Base-by-base conservation (phyloP, 1,140 invertebrate species). In the Arctopsyche grandis region DNA sequence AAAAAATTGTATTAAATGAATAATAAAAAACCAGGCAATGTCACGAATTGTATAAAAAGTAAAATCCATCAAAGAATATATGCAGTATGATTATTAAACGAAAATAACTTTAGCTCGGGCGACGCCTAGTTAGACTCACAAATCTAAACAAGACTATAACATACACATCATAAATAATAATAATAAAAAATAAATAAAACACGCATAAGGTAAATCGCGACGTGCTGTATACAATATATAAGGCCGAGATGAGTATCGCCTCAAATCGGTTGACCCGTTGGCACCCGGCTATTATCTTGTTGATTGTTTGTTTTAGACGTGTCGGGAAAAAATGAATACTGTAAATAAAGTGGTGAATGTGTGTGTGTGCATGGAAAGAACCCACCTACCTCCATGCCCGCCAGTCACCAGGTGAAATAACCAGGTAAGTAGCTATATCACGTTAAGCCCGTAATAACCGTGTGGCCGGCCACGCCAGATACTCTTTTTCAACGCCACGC, bases 271-370 rank as follows among this genome's bases (percentile, higher is more conserved):
- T 58, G 43, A 73, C 22, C 73, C 52, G 43, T 48, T 76, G 21
- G 74, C 74, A 76, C 74, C 74, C 74, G 26, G 46, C 74, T 52
- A 76, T 76, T 76, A 76, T 76, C 74, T 76, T 22, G 74, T 76
- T 63, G 74, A 76, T 78, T 82, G 81, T 82, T 82, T 82, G 81
- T 80, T 82, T 82, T 80, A 80, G 81, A 82, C 79, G 81, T 82
- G 81, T 82, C 76, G 66, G 77, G 52, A 76, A 78, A 82, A 82
- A 82, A 82, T 82, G 77, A 73, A 60, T 60, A 71, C 44, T 26
- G 26, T 77, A 77, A 77, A 77, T 69, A 69, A 77, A 77, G n/a
- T 19, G 74, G 60, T 22, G 21, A 16, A 66, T 66, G 21, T 66
- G 24, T 26, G 19, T 48, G 43, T 71, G 21, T 69, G 24, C 29